These are phyloP conservation scores for Triplophysa siluroides DNA, from an alignment of 2,113 vertebrate genomes.

Conservation along the genomic window DNA sequence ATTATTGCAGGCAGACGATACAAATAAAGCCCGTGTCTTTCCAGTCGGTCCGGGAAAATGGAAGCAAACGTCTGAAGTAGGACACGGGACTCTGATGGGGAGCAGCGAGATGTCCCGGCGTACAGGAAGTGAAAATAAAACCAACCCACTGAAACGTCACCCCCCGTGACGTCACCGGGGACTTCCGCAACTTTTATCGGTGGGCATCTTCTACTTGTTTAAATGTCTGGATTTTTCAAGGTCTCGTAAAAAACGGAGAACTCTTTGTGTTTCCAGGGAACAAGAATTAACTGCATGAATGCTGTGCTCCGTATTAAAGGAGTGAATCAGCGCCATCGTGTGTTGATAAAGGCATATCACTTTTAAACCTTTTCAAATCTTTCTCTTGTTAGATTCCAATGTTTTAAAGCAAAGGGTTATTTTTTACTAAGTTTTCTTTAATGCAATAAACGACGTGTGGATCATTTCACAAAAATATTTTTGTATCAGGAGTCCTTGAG, in stretches of 20 bases:
- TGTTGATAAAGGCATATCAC: not conserved
- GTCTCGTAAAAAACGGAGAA: not conserved
- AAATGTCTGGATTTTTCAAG: not conserved
- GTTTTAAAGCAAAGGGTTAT: too few species aligned
- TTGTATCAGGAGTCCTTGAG: too few species aligned
- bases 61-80: slow-evolving; percentile 2
- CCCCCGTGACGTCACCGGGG: not conserved
- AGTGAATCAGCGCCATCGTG: slow-evolving; percentile 1
- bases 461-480: too few species aligned
- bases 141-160: slow-evolving; percentile 27
- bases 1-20: not conserved
- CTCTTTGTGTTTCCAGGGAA: not conserved
- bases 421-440: too few species aligned
- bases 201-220: not conserved
- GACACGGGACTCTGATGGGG: not conserved
- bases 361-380: not conserved
- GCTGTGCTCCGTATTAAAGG: not conserved
- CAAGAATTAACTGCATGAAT: not conserved
- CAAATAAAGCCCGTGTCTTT: not conserved
- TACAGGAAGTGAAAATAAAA: slow-evolving; percentile 49
- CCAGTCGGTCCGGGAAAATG: not conserved
- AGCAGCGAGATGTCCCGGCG: not conserved
- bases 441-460: too few species aligned
- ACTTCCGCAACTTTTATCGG: slow-evolving; percentile 37
- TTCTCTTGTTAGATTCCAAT: too few species aligned